Conservation (phyloP, 2,797 vertebrate genomes). For the Enteromius afrohamiltoni region DNA sequence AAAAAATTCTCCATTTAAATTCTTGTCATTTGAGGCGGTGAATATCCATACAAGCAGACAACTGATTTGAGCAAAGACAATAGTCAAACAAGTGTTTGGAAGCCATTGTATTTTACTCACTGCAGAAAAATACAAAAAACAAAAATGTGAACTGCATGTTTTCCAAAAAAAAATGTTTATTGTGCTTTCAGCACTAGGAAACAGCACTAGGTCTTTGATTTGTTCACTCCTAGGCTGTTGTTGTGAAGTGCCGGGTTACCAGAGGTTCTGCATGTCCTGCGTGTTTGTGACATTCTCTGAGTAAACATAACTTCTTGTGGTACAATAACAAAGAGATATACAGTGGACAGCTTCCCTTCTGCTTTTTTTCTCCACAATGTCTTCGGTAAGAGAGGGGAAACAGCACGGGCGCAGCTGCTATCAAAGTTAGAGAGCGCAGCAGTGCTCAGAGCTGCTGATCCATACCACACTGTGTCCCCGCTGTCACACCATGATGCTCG, state of each 20-base stretch:
- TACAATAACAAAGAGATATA: conserved; percentile 38
- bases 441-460: conserved; percentile 44
- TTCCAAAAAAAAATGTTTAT: not conserved
- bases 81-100: not conserved
- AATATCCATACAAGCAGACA: conserved; percentile 30
- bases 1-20: conserved; percentile 28
- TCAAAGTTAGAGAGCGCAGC: conserved; percentile 53
- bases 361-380: conserved; percentile 4
- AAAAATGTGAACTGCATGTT: not conserved
- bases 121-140: not conserved
- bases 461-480: conserved; percentile 28
- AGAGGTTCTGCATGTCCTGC: conserved; percentile 14
- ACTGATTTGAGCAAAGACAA: conserved; percentile 13
- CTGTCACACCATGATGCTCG: conserved; percentile 35
- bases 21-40: conserved; percentile 14
- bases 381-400: conserved; percentile 35
- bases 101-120: not conserved
- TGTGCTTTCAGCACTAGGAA: not conserved
- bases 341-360: conserved; percentile 30
- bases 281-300: conserved; percentile 34
- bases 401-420: conserved; percentile 41
- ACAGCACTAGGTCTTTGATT: not conserved
- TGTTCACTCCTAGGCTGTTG: not conserved
- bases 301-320: conserved; percentile 33
- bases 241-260: conserved; percentile 16